Percentiles rank a stretch among this genome's conserved stretches.
Conservation (phyloP, 1,140 invertebrate species). For the Marisa cornuarietis region DNA sequence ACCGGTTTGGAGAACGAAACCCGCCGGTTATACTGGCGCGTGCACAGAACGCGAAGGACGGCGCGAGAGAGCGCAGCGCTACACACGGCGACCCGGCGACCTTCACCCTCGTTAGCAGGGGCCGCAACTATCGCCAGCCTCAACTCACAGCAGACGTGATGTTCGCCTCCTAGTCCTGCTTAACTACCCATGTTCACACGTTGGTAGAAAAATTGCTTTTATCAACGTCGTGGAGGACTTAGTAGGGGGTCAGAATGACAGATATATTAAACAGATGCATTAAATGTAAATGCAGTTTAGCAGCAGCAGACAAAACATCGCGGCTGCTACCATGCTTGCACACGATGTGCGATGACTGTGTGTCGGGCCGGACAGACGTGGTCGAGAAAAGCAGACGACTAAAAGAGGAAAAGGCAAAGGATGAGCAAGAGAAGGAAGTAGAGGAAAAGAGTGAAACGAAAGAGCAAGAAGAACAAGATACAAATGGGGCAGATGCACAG, state of each 20-base stretch:
- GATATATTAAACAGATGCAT: constrained; percentile 43
- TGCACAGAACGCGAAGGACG: constrained; percentile 14
- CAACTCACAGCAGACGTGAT: background rate
- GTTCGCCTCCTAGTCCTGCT: background rate
- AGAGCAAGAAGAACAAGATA: background rate
- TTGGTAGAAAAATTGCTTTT: constrained; percentile 7
- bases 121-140: constrained; percentile 8
- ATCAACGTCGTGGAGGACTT: constrained; percentile 19
- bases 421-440: constrained; percentile 2
- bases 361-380: constrained; percentile 68
- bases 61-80: background rate
- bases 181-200: background rate
- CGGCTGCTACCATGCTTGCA: constrained; percentile 88
- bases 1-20: constrained; percentile 27
- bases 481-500: background rate
- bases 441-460: background rate
- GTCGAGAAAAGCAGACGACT: constrained; percentile 19
- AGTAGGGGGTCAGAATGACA: constrained; percentile 13
- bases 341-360: constrained; percentile 81
- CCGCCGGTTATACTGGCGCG: constrained; percentile 9
- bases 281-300: constrained; percentile 74
- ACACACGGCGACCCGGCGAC: background rate
- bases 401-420: constrained; percentile 21
- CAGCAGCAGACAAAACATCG: constrained; percentile 71
- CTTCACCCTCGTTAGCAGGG: constrained; percentile 10